Percentiles rank a stretch among this genome's conserved stretches.
Evolutionary conservation across 2,113 vertebrate species (phyloP).

Genomic region (Malurus alboscapulatus): DNA sequence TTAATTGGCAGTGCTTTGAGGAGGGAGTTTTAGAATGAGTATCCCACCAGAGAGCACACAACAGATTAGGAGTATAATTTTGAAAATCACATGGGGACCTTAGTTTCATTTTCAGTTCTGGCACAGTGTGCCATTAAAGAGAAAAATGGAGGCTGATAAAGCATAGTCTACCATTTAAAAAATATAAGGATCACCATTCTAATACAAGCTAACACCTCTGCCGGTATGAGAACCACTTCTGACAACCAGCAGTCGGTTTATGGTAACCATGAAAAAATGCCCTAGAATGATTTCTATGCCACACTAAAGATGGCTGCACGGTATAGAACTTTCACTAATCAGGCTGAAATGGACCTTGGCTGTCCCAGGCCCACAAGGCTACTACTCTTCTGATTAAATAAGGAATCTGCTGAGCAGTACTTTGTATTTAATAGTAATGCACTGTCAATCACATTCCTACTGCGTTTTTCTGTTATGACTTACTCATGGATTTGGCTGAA

Average conservation of each 20-base stretch:
- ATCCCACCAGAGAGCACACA: not conserved
- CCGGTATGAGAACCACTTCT: not conserved
- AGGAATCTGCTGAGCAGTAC: conserved; percentile 31
- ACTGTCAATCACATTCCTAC: conserved; percentile 26
- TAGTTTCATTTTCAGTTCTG: not conserved
- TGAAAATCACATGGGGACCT: not conserved
- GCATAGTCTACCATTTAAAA: not conserved
- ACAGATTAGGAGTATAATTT: not conserved
- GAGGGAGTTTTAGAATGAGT: not conserved
- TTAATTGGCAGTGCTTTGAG: not conserved
- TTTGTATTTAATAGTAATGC: not conserved
- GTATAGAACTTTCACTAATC: not conserved
- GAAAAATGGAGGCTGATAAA: not conserved
- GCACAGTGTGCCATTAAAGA: accelerated
- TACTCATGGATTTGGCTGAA: conserved; percentile 45
- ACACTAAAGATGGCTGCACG: not conserved
- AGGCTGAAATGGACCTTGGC: not conserved
- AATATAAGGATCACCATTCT: not conserved
- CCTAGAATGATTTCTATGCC: not conserved
- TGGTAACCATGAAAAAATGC: not conserved
- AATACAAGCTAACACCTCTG: not conserved
- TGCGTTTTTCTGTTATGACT: not conserved
- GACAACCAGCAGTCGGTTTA: not conserved
- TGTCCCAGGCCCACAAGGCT: not conserved
- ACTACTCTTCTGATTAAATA: not conserved